Evolutionary conservation across 2,113 vertebrate genomes (phyloP), one percentile per base, ranked within the genome.

Genomic region (Etia nguti): DNA sequence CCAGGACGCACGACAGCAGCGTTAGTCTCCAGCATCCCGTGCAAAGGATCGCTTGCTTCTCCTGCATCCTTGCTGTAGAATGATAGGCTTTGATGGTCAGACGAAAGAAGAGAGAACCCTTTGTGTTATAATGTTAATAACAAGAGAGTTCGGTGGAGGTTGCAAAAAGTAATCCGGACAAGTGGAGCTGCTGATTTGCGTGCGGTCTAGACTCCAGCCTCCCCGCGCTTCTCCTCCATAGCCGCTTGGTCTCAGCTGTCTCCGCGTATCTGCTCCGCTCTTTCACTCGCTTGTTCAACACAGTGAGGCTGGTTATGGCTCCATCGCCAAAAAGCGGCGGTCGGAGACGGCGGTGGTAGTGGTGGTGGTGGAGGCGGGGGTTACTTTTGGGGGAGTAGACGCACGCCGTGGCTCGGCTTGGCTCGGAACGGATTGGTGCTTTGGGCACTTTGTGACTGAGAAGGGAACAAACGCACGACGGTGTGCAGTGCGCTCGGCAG

Each of bases 21-120:
- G 86, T 60, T 68, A 92, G 83, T 88, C 94, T 94, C 95, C 95
- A 96, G 94, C 94, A 94, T 93, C 95, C 95, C 20, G 93, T 52
- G 86, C 88, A 90, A 13, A 86, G 73, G 65, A 91, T 89, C 89
- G 75, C 83, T 92, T 92, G 89, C 89, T 88, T 94, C 89, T 82
- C 75, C 85, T 88, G 94, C 95, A 96, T 96, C 83, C 91, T 95
- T 87, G 52, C 57, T 85, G 87, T 57, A 86, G 81, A 82, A 54
- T 10, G 82, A 50, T 22, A 73, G 5, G 12, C 55, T 65, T 41
- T 89, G 73, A 84, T 43, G 75, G 41, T 83, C 82, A 24, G 62
- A 59, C 8, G 22, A 18, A 50, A 38, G 5, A 59, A 5, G 34
- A 50, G 18, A 11, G 26, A 48, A 80, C 60, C 57, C 81, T 41